phyloP scores from a whole-genome alignment of 37 sponge, comb jelly and placozoan genomes.

The Dysidea cf. avara region DNA sequence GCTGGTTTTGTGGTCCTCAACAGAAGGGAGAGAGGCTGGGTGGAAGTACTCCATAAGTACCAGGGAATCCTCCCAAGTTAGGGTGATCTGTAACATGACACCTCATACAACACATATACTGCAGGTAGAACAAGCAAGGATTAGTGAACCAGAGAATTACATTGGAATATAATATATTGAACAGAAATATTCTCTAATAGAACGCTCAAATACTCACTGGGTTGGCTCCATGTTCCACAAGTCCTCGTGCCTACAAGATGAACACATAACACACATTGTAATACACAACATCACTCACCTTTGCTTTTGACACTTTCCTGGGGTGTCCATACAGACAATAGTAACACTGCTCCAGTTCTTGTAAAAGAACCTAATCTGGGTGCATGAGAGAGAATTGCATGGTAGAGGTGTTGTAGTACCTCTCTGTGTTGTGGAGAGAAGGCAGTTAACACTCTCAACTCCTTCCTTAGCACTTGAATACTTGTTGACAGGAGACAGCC shows the following conservation, averaged over 20 bases:
- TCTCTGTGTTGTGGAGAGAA: constrained; percentile 46
- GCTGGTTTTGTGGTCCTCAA: constrained; percentile 50
- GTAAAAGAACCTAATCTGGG: constrained; percentile 57
- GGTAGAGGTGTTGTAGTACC: constrained; percentile 9
- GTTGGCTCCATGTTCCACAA: constrained; percentile 44
- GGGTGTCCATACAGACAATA: constrained; percentile 80
- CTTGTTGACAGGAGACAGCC: constrained; percentile 40
- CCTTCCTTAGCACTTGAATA: constrained; percentile 34
- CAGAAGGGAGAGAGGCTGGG: constrained; percentile 40
- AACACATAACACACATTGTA: neutral
- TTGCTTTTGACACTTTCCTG: constrained; percentile 48
- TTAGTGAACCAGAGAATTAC: neutral
- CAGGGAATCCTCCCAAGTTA: constrained; percentile 62
- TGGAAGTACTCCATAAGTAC: constrained; percentile 57
- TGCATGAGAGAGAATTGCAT: no score
- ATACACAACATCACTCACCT: neutral
- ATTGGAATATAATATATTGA: neutral
- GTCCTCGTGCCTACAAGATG: constrained; percentile 14
- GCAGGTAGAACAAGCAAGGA: no score
- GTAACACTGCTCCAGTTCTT: constrained; percentile 79
- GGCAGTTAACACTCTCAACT: constrained; percentile 39
- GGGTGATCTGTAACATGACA: constrained; percentile 52
- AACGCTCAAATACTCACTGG: constrained; percentile 30
- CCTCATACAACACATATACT: no score
- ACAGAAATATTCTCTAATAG: neutral